These are phyloP conservation scores for Xanthorhoe designata DNA, from an alignment of 2,888 invertebrate genomes.

Conservation along the genomic window DNA sequence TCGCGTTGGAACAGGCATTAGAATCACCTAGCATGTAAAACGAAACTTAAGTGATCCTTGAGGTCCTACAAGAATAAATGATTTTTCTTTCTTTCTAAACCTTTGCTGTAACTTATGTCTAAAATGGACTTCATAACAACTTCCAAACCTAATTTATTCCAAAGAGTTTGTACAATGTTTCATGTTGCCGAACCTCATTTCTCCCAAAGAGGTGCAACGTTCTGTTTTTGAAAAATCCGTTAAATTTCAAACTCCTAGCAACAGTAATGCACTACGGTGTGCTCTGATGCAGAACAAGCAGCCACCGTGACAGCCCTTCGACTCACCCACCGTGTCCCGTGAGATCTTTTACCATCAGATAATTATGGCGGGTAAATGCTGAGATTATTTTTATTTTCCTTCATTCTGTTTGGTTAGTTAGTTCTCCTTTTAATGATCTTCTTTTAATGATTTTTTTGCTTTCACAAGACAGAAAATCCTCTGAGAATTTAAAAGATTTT, in stretches of 20 bases:
- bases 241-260: constrained; percentile 44
- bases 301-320: constrained; percentile 60
- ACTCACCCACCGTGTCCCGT: constrained; percentile 61
- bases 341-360: constrained; percentile 40
- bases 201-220: not conserved
- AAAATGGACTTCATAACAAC: no score
- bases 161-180: not conserved
- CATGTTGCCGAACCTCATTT: no score
- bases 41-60: no score
- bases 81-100: no score
- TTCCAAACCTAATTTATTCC: not conserved
- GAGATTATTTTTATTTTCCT: constrained; percentile 11
- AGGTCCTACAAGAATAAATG: no score
- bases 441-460: no score
- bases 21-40: no score
- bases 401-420: not conserved
- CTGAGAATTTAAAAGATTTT: no score
- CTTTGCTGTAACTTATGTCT: no score
- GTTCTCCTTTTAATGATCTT: not conserved
- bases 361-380: constrained; percentile 14
- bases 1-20: no score
- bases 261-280: constrained; percentile 46
- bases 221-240: constrained; percentile 38
- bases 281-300: constrained; percentile 58
- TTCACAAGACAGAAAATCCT: no score